A percentile compares a stretch with the other conserved stretches of the same genome.
Conservation (phyloP, 2,797 vertebrate species). For the Lacerta bilineata region DNA sequence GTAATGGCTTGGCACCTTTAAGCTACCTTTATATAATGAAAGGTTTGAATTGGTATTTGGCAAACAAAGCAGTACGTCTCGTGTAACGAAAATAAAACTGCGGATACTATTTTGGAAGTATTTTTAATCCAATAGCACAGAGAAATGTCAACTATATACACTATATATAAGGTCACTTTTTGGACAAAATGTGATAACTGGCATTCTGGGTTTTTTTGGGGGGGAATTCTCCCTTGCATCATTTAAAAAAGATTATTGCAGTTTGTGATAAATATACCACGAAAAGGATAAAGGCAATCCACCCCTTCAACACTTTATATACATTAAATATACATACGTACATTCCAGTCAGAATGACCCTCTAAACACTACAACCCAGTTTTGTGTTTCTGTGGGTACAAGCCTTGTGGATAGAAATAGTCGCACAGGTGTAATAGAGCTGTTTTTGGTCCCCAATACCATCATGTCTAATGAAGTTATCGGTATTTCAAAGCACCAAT, state of each 20-base stretch:
- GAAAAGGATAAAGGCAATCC: conserved; percentile 12
- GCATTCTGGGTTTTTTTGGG: conserved; percentile 55
- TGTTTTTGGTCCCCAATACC: neutral
- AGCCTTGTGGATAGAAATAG: neutral
- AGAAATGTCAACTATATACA: conserved; percentile 42
- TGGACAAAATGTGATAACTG: conserved; percentile 43
- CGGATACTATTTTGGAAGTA: neutral
- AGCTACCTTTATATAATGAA: neutral
- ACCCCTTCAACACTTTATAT: conserved; percentile 66
- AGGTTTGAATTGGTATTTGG: neutral
- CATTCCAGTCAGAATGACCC: conserved; percentile 57
- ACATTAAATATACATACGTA: conserved; percentile 73
- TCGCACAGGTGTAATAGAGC: neutral
- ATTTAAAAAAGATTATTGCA: conserved; percentile 20
- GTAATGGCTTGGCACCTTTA: too few relatives aligned
- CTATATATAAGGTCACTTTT: conserved; percentile 10
- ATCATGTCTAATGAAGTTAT: neutral
- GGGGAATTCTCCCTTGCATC: neutral
- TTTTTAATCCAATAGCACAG: conserved; percentile 63
- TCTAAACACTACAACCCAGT: neutral
- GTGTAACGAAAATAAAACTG: neutral
- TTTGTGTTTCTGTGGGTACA: neutral
- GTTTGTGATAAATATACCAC: conserved; percentile 23
- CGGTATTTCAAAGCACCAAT: neutral
- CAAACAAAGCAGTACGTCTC: neutral